Evolutionary conservation across 2,888 invertebrate genomes (phyloP), one percentile per base, ranked within the genome.

Genomic region (Ophion obscuratus): DNA sequence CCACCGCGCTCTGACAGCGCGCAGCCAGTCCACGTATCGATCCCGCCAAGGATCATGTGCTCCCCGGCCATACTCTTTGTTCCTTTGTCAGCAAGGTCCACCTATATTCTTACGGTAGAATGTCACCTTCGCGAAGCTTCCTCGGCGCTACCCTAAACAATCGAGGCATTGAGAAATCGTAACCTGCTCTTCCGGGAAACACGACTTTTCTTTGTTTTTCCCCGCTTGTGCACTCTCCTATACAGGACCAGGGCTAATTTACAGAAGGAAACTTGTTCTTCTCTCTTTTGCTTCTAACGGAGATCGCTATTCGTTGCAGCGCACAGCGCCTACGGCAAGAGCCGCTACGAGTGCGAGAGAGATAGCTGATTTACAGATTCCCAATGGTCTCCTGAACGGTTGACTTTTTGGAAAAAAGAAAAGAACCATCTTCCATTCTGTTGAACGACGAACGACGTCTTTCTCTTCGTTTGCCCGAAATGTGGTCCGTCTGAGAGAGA

Each of bases 91-190:
- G 36, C 14, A 31, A 68, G 14, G 47, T 24, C 73, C 40, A 53
- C 27, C 14, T 20, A 11, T 17, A 27, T 24, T 73, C 31, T 61
- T 47, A 57, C 53, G 53, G 20, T 66, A 40, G 74, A 74, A 81
- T 81, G 59, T 70, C 70, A 31, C 68, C 64, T 66, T n/a, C 68
- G 36, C 83, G 71, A 44, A 81, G 36, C 62, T 75, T 75, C 70
- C 80, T n/a, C 61, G 1, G 83, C 78, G 71, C 84, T 81, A 75
- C 74, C 81, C 78, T 81, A 61, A 86, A 84, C 75, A 84, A 86
- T 84, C 75, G 64, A 57, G 20, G 81, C 71, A 44, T 75, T 66
- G 66, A 81, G 71, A 81, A 57, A 62, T 68, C 9, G 64, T 57
- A 27, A 59, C 0, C 47, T 11, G 66, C 61, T 40, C 61, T 73